Conservation (phyloP, 1,140 invertebrate species). For the Drosophila persimilis region DNA sequence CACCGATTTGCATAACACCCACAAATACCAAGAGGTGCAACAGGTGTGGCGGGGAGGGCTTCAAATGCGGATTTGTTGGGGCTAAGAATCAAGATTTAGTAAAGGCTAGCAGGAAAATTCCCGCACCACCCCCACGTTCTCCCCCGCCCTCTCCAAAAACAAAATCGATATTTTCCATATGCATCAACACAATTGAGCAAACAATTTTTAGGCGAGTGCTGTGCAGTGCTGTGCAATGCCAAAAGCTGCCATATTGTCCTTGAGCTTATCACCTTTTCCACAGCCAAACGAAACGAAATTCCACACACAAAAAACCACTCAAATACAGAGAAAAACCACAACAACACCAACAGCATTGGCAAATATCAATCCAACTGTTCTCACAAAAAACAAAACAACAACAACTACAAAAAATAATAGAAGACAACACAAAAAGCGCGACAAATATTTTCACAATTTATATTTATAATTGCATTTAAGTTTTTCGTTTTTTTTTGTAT, state of each 20-base stretch:
- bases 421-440: constrained; percentile 27
- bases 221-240: constrained; percentile 51
- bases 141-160: constrained; percentile 23
- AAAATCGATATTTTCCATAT: constrained; percentile 67
- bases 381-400: constrained; percentile 13
- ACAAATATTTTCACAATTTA: constrained; percentile 44
- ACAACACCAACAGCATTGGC: constrained; percentile 23
- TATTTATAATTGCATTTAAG: constrained; percentile 20
- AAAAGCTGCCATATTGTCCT: constrained; percentile 63
- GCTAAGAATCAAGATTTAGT: no score
- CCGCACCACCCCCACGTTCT: not conserved
- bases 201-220: constrained; percentile 50
- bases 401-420: constrained; percentile 12
- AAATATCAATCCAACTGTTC: constrained; percentile 62
- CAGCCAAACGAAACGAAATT: constrained; percentile 53
- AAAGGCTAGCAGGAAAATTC: not conserved
- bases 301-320: constrained; percentile 46
- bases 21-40: constrained; percentile 36
- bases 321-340: constrained; percentile 6
- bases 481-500: constrained; percentile 2
- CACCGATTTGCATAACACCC: not conserved
- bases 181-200: constrained; percentile 73
- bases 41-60: constrained; percentile 48
- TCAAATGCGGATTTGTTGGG: no score
- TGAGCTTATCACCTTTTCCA: constrained; percentile 73